Base-by-base conservation (phyloP, 2,888 invertebrate species). In the Dryomyza anilis region DNA sequence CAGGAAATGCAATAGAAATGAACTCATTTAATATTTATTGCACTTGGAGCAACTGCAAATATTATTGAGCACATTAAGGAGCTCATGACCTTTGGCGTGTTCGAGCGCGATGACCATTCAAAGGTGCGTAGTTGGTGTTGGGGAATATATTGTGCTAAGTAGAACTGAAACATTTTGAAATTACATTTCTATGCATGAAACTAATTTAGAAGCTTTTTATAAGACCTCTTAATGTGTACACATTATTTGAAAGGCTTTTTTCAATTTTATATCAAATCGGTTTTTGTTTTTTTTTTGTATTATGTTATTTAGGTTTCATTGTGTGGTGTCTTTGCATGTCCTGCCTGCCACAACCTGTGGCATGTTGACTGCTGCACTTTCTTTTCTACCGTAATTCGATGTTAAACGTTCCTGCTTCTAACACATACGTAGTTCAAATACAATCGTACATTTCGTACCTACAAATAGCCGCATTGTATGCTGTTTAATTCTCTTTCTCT, bases 321-420 rank as follows among this genome's bases (percentile, higher is more conserved):
- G 29, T 33, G 25, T 50, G n/a, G 1, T 50, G 50, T 50, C 21
- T 50, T 50, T 50, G 6, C 43, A 43, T 48, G 21, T 27, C 2
- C n/a, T 25, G 14, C 64, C 70, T 68, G 65, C 67, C 69, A 50
- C 72, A 71, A 72, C 72, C 72, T 72, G 72, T 72, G 63, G 72
- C 63, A 66, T 70, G 66, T 68, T 70, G 68, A 56, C 12, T 50
- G 10, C 25, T 14, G n/a, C 5, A 12, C 25, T 3, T 25, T 25
- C 50, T 21, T 19, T 10, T 27, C 23, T 25, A 10, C 25, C 25
- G 50, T 50, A n/a, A 25, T 25, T 12, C n/a, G 23, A 10, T 23
- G 16, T 43, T 16, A 23, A 50, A 23, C 8, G 21, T 2, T 25
- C 19, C 10, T 23, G 23, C 23, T 8, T 14, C 21, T 4, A 19